Evolutionary conservation across 2,888 invertebrate species (phyloP), one percentile per base, ranked within the genome.

Genomic region (Pemphredon lugubris): DNA sequence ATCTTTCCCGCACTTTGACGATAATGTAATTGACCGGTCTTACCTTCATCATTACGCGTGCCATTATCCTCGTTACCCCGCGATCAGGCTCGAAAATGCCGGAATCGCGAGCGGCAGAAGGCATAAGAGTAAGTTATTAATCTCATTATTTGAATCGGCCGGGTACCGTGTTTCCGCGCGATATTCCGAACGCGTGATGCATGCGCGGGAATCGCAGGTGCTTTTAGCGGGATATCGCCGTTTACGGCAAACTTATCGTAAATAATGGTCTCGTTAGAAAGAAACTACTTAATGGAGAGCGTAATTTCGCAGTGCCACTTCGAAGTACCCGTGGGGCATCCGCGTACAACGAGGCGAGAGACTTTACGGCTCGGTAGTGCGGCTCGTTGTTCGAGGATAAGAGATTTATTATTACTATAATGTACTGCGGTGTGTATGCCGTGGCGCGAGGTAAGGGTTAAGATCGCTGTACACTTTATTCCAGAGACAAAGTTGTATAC

Each of bases 231-330:
- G 34, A 54, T 63, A 48, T 71, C 53, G 63, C 26, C 40, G 47
- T 60, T 70, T 54, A 61, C 42, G 14, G 54, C 50, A 42, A 14
- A 37, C 57, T 55, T 63, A 65, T 67, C 58, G 58, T 55, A 55
- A 74, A 72, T 64, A 64, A 64, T 61, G 69, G 53, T 48, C 57
- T 57, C 57, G 53, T 70, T 70, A 54, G 53, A 60, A 72, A 74
- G 55, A 63, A 72, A 72, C 60, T 48, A 48, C 44, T 54, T 72
- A 72, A 72, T 51, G 72, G 67, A 39, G 60, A 48, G 37, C 45
- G 55, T 53, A 73, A 73, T 65, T 71, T 61, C 45, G 64, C 63
- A 47, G 51, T 64, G 55, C 45, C 70, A 70, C 64, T 54, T 20
- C 44, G 44, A 30, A 32, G 18, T 3, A 21, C 16, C 60, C n/a